These are phyloP conservation scores for Halcyon senegalensis DNA, from an alignment of 2,113 vertebrate species.

Conservation along the genomic window DNA sequence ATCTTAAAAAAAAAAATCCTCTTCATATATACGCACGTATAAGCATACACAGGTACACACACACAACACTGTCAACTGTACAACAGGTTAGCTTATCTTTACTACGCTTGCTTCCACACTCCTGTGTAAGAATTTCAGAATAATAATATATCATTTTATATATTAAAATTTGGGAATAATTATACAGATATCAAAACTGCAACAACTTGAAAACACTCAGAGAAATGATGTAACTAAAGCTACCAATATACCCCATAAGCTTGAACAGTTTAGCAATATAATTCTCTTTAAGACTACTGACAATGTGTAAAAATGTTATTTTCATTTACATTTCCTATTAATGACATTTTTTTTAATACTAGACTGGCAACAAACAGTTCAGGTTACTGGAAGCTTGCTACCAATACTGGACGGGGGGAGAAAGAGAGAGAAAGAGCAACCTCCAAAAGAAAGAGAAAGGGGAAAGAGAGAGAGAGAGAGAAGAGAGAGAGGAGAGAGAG, in stretches of 20 bases:
- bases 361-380: background rate
- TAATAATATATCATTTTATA: background rate
- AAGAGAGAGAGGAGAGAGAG: background rate
- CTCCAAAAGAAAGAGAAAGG: too few relatives aligned
- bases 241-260: background rate
- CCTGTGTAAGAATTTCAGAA: background rate
- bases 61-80: background rate
- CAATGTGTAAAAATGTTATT: background rate
- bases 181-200: background rate
- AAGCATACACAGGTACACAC: background rate
- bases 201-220: background rate
- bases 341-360: background rate
- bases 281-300: background rate
- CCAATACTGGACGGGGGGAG: accelerated
- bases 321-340: background rate
- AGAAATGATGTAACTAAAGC: accelerated
- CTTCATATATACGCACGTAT: background rate
- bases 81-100: background rate
- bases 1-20: background rate
- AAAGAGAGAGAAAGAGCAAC: too few relatives aligned
- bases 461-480: background rate
- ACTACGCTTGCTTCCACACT: background rate
- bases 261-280: background rate
- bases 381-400: background rate
- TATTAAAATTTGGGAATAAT: background rate